A percentile compares a stretch with the other conserved stretches of the same genome.
phyloP scores from a whole-genome alignment of 2,797 vertebrate genomes.

The Phrynocephalus vlangalii region DNA sequence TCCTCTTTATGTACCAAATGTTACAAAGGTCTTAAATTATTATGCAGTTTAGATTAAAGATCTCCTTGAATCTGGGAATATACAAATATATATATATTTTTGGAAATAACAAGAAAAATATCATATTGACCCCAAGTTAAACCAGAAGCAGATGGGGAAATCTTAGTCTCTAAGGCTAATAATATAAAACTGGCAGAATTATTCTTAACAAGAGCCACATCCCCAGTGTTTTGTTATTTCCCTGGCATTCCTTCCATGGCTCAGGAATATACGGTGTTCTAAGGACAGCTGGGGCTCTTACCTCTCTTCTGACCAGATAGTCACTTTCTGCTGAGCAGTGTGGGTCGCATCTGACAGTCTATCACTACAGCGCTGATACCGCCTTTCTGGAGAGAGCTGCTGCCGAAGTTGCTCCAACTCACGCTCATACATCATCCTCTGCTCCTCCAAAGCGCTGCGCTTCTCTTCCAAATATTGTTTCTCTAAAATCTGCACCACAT shows the following conservation, averaged over 20 bases:
- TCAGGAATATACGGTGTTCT: slow-evolving; percentile 8
- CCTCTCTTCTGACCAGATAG: slow-evolving; percentile 96
- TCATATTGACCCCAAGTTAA: too few relatives aligned
- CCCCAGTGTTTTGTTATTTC: background rate
- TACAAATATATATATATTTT: too few relatives aligned
- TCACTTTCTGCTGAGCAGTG: slow-evolving; percentile 86
- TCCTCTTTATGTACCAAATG: too few relatives aligned
- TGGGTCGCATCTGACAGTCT: slow-evolving; percentile 87
- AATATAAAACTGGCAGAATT: background rate
- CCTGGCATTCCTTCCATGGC: background rate
- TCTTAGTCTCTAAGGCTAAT: background rate
- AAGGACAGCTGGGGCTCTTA: slow-evolving; percentile 69
- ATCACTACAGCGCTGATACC: slow-evolving; percentile 84
- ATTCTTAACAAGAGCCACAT: background rate
- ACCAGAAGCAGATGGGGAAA: background rate
- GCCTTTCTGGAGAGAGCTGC: slow-evolving; percentile 93
- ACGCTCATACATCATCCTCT: slow-evolving; percentile 94
- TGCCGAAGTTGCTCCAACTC: slow-evolving; percentile 94
- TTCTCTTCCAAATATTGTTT: slow-evolving; percentile 98
- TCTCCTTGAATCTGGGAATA: too few relatives aligned
- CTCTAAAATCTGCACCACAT: slow-evolving; percentile 94
- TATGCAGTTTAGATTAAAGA: too few relatives aligned
- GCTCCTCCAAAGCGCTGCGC: slow-evolving; percentile 92
- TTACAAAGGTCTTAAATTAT: too few relatives aligned
- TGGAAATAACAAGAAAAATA: too few relatives aligned